These are phyloP conservation scores for Drosophila anomelani DNA, from an alignment of 2,888 invertebrate species.

Conservation along the genomic window DNA sequence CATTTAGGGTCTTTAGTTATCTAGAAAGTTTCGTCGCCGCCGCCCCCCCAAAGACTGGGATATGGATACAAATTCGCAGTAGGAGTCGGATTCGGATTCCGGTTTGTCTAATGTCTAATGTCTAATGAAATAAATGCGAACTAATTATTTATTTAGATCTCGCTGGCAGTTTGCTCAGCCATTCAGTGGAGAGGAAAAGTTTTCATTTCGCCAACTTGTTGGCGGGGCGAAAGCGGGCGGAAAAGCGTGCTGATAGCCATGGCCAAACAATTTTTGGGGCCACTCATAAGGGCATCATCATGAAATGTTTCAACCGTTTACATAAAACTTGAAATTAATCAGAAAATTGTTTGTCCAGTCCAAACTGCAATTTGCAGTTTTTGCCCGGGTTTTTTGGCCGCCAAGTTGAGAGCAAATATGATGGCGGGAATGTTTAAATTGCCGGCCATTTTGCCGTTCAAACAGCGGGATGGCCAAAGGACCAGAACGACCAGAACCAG, in stretches of 20 bases:
- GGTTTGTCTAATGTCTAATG: constrained; percentile 18
- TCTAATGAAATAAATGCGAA: constrained; percentile 42
- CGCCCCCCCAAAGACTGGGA: not conserved
- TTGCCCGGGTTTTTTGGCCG: constrained; percentile 26
- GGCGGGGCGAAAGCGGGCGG: not conserved
- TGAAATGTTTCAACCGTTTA: constrained; percentile 57
- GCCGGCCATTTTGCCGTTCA: constrained; percentile 15
- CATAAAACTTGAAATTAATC: constrained; percentile 73
- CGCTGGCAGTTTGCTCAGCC: constrained; percentile 57
- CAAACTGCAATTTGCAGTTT: constrained; percentile 60
- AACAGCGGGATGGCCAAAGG: constrained; percentile 2
- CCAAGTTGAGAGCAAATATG: constrained; percentile 65
- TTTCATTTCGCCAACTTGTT: constrained; percentile 48
- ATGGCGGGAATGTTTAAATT: constrained; percentile 48
- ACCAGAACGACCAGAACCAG: constrained; percentile 10
- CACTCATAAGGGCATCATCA: constrained; percentile 33
- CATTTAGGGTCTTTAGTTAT: constrained; percentile 35
- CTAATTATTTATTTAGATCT: constrained; percentile 49
- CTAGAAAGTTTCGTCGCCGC: constrained; percentile 17
- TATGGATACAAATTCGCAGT: not conserved
- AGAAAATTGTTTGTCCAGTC: constrained; percentile 58
- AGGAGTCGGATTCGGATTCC: constrained; percentile 14
- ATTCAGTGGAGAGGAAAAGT: constrained; percentile 63
- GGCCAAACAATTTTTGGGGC: constrained; percentile 19
- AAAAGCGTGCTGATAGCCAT: not conserved